Conservation (phyloP, 2,888 invertebrate genomes). For the Panzeria rudis region DNA sequence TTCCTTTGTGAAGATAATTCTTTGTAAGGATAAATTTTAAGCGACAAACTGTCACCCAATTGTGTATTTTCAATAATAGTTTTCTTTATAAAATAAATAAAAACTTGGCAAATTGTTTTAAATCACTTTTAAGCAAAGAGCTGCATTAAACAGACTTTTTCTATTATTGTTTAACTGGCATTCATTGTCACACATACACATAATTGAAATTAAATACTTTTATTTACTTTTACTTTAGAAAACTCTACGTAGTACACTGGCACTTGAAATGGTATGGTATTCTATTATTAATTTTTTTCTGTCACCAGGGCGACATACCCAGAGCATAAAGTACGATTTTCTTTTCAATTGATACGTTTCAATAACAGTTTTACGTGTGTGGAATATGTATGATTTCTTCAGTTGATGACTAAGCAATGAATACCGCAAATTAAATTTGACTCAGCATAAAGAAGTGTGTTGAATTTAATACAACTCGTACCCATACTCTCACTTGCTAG, state of each 20-base stretch:
- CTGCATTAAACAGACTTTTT: slow-evolving; percentile 16
- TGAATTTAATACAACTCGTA: background rate
- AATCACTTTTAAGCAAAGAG: slow-evolving; percentile 30
- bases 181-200: slow-evolving; percentile 28
- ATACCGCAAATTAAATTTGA: slow-evolving; percentile 59
- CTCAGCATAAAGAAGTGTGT: slow-evolving; percentile 30
- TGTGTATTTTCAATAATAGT: background rate
- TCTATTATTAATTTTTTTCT: background rate
- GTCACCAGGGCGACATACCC: background rate
- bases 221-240: slow-evolving; percentile 33
- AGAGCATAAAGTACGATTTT: slow-evolving; percentile 32
- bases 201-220: slow-evolving; percentile 60
- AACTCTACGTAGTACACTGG: background rate
- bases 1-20: slow-evolving; percentile 4
- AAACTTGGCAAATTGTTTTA: slow-evolving; percentile 36
- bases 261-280: slow-evolving; percentile 21
- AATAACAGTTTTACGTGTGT: slow-evolving; percentile 64
- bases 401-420: slow-evolving; percentile 38
- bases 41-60: slow-evolving; percentile 18
- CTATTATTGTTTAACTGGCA: slow-evolving; percentile 19
- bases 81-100: slow-evolving; percentile 19
- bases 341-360: slow-evolving; percentile 65
- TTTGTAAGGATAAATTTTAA: background rate
- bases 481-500: background rate
- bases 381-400: slow-evolving; percentile 53